Percentiles rank a stretch among this genome's conserved stretches.
phyloP scores from a whole-genome alignment of 2,888 invertebrate genomes.

The Ornithoptera alexandrae region DNA sequence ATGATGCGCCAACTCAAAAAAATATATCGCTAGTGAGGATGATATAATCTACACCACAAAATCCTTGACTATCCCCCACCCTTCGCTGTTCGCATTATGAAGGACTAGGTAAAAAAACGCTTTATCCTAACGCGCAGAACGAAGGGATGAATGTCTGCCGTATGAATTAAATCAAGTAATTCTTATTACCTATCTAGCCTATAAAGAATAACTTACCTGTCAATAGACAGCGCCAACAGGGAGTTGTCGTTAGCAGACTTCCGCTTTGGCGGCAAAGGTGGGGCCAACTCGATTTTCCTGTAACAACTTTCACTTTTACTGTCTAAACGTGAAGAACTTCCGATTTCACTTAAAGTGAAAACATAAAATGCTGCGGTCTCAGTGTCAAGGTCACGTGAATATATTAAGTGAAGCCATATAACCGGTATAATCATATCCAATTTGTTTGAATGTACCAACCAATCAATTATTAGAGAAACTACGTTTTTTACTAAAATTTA shows the following conservation, averaged over 20 bases:
- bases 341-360: slow-evolving; percentile 35
- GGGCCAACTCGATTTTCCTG: slow-evolving; percentile 84
- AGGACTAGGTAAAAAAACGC: too few species aligned
- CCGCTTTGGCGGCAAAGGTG: slow-evolving; percentile 89
- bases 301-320: slow-evolving; percentile 54
- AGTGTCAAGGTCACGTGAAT: slow-evolving; percentile 27
- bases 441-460: not conserved
- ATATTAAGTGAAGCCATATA: slow-evolving; percentile 8
- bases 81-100: too few species aligned
- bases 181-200: too few species aligned
- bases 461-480: slow-evolving; percentile 21
- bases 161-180: too few species aligned
- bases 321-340: slow-evolving; percentile 34
- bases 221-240: slow-evolving; percentile 78
- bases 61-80: too few species aligned
- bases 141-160: too few species aligned
- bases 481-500: not conserved
- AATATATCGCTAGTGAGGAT: too few species aligned
- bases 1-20: too few species aligned
- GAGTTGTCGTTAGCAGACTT: slow-evolving; percentile 76
- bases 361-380: slow-evolving; percentile 13
- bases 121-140: too few species aligned
- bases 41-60: too few species aligned
- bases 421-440: slow-evolving; percentile 14
- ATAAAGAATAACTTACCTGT: slow-evolving; percentile 73